Percentiles rank a stretch among this genome's conserved stretches.
phyloP scores from a whole-genome alignment of 2,113 vertebrate species.

The Chaetura pelagica region DNA sequence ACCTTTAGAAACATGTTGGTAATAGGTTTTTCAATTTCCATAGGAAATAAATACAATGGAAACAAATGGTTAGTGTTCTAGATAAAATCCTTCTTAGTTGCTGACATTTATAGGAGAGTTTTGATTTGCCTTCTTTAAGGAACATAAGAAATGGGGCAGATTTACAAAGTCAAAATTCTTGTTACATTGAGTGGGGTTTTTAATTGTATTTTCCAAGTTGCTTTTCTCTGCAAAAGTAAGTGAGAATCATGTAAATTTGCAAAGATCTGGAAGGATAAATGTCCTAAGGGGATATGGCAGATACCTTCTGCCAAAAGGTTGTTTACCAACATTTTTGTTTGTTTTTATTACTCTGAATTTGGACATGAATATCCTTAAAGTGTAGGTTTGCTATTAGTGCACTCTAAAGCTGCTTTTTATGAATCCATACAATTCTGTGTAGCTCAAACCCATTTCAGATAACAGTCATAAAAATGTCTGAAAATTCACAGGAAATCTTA shows the following conservation, averaged over 20 bases:
- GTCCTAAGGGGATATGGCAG: background rate
- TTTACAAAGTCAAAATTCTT: background rate
- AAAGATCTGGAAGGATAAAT: background rate
- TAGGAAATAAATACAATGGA: background rate
- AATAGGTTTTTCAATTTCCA: background rate
- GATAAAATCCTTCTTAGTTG: background rate
- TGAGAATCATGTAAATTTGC: background rate
- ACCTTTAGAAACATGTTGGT: background rate
- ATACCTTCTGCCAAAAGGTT: background rate
- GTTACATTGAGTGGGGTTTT: background rate
- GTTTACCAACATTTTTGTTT: background rate
- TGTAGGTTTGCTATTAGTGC: background rate
- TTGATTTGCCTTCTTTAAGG: background rate
- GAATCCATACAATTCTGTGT: background rate
- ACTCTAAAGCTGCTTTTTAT: background rate
- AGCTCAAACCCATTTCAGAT: background rate
- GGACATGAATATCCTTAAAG: background rate
- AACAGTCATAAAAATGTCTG: background rate
- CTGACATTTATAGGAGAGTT: background rate
- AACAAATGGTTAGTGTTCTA: background rate
- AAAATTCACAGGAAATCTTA: background rate
- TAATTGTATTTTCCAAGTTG: background rate
- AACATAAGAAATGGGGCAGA: background rate
- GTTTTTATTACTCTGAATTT: background rate
- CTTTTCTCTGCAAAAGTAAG: background rate